Evolutionary conservation across 2,797 vertebrate genomes (phyloP), one percentile per base, ranked within the genome.

Genomic region (Notolepis coatsorum): DNA sequence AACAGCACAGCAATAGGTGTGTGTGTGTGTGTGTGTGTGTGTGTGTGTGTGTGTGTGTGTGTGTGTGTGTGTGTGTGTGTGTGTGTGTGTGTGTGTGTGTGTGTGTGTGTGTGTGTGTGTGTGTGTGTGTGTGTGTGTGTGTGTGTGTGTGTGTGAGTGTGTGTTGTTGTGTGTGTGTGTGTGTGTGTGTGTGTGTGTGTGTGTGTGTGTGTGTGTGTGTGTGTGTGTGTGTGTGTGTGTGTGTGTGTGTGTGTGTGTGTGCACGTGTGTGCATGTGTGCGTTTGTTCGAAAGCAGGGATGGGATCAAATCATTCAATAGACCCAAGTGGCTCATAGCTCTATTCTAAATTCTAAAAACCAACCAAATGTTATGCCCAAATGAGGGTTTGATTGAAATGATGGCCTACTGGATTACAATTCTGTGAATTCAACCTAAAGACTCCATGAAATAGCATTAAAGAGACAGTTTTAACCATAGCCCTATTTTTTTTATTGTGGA

Each of bases 301-400:
- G 4, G 24, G 41, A 73, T 64, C 71, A 50, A 45, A 27, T 38
- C 6, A 2, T 49, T 39, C 21, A 39, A 61, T 18, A 50, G 42
- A 57, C 35, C n/a, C 20, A 50, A 57, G 43, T 60, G 62, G 73
- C 52, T 58, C 66, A 60, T 57, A 2, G 61, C 54, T 74, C 54
- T 67, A 50, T 53, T 75, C 65, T 17, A 35, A 12, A 21, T 20
- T 18, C 45, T 56, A 18, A 28, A 62, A 50, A 33, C 2, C 10
- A n/a, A 37, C 10, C 33, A 37, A 37, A n/a, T n/a, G n/a, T n/a
- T n/a, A n/a, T n/a, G n/a, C n/a, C n/a, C n/a, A n/a, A n/a, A n/a
- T n/a, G n/a, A n/a, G n/a, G n/a, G n/a, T n/a, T n/a, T n/a, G n/a
- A n/a, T n/a, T n/a, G n/a, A n/a, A n/a, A n/a, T n/a, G n/a, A n/a